These are phyloP conservation scores for Microchrysa polita DNA, from an alignment of 2,888 invertebrate genomes.

Conservation along the genomic window DNA sequence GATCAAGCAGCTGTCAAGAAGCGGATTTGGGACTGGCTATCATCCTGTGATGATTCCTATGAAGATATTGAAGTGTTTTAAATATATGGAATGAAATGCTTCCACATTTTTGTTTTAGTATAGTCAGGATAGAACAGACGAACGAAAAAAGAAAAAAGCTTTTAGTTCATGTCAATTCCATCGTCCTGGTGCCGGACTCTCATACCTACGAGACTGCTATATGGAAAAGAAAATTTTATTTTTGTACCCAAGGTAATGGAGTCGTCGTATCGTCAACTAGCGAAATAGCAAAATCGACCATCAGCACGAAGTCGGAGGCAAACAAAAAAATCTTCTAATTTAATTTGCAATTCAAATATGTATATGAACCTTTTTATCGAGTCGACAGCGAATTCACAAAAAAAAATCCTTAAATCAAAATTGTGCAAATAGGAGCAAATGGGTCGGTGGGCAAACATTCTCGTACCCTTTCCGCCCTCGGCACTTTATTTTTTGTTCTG, in stretches of 20 bases:
- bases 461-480: not conserved
- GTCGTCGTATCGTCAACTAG: not conserved
- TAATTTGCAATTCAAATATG: slow-evolving; percentile 37
- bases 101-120: too few relatives aligned
- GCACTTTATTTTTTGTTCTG: not conserved
- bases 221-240: too few relatives aligned
- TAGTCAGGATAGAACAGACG: too few relatives aligned
- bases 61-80: slow-evolving; percentile 55
- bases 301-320: not conserved
- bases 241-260: too few relatives aligned
- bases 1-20: slow-evolving; percentile 71
- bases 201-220: too few relatives aligned
- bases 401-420: too few relatives aligned
- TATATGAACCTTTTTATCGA: slow-evolving; percentile 32
- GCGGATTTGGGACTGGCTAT: slow-evolving; percentile 75
- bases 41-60: slow-evolving; percentile 66
- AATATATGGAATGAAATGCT: not conserved
- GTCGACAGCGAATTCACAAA: slow-evolving; percentile 10
- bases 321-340: slow-evolving; percentile 6
- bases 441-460: not conserved
- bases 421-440: too few relatives aligned
- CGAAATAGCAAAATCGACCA: not conserved
- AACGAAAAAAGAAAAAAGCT: too few relatives aligned
- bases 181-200: too few relatives aligned
- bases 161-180: too few relatives aligned